Percentiles rank a stretch among this genome's conserved stretches.
phyloP scores from a whole-genome alignment of 2,113 vertebrate species.

The Tautogolabrus adspersus region DNA sequence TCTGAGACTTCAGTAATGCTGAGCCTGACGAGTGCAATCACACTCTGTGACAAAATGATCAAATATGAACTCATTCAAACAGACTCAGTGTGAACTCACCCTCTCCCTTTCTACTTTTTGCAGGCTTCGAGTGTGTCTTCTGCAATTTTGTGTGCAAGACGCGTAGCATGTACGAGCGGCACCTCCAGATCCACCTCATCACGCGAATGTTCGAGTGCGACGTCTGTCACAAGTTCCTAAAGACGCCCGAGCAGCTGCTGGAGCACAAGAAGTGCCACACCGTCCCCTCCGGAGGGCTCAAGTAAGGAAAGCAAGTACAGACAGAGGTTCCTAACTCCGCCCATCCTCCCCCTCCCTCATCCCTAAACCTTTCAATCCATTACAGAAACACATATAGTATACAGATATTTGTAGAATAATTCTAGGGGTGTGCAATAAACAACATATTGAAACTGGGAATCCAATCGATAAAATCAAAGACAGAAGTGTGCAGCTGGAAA shows the following conservation, averaged over 20 bases:
- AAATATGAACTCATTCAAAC: background rate
- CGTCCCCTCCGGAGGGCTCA: conserved; percentile 99
- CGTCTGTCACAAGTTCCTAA: conserved; percentile 99
- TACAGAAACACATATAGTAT: conserved; percentile 16
- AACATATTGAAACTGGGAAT: background rate
- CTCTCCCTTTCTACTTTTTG: conserved; percentile 13
- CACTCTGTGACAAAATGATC: background rate
- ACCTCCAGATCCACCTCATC: conserved; percentile 99
- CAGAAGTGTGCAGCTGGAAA: background rate
- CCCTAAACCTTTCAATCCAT: conserved; percentile 42
- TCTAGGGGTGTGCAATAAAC: conserved; percentile 5
- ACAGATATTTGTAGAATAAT: conserved; percentile 1
- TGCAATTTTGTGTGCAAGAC: conserved; percentile 99
- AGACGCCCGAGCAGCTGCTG: conserved; percentile 98
- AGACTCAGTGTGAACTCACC: background rate
- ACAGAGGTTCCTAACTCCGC: conserved; percentile 82
- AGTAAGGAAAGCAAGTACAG: conserved; percentile 99
- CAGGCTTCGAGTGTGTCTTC: conserved; percentile 99
- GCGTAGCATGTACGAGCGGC: conserved; percentile 97
- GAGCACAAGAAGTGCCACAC: conserved; percentile 99
- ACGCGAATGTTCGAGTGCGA: conserved; percentile 99
- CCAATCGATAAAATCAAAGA: background rate
- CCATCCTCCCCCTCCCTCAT: conserved; percentile 41
- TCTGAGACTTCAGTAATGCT: background rate
- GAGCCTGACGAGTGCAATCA: background rate